Evolutionary conservation across 2,797 vertebrate genomes (phyloP), one percentile per base, ranked within the genome.

Genomic region (Manis crassicaudata): DNA sequence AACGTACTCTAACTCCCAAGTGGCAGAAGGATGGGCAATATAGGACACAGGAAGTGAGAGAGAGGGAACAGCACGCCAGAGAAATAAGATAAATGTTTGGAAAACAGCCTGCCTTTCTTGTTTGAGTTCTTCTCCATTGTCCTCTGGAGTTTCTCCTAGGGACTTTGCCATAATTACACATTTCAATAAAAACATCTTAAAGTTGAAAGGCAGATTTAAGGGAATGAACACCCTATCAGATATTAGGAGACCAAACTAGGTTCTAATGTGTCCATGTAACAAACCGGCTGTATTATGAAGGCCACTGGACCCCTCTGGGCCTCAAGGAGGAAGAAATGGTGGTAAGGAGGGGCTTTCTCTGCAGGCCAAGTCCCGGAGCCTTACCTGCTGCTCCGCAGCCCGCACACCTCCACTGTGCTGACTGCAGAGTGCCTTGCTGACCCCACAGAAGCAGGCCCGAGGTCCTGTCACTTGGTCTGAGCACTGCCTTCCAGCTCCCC

Each of bases 161-260:
- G n/a, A 16, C 32, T 63, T 40, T 75, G 23, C 63, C 62, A 35
- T 56, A 85, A 82, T 52, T 43, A 52, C 29, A 1, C 8, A 92
- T n/a, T 70, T 82, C 27, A 56, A 68, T 81, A 90, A 85, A 65
- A 88, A 52, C 37, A 50, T 8, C 46, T 92, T 77, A 77, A 29
- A 46, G 50, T 72, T 87, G 40, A 92, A 67, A 65, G 65, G n/a
- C 16, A n/a, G 25, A 46, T 27, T 9, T 62, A 75, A 82, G 29
- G 82, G 25, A 63, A 88, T 67, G 40, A 84, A 72, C n/a, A 67
- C 18, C 6, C 17, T 32, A 40, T 23, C 11, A 4, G 81, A 21
- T 50, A 43, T 10, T 25, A 88, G 65, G 20, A 88, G 10, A 84
- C 10, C 12, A 65, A 52, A 73, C 9, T 23, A 80, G 50, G 20